Base-by-base conservation (phyloP, 2,797 vertebrate species). In the Danio aesculapii region DNA sequence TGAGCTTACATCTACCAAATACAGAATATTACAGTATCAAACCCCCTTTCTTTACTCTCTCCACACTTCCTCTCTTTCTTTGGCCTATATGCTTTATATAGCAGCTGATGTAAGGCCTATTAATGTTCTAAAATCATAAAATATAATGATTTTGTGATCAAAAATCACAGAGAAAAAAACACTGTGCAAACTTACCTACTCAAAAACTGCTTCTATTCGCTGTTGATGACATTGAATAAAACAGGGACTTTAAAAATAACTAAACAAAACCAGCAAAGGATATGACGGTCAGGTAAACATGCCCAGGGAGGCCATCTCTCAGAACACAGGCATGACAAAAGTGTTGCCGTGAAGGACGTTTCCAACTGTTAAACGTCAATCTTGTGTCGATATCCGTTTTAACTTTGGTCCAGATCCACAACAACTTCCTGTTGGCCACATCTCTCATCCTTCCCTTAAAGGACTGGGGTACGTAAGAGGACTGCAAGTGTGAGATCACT, bases 311-410 rank as follows among this genome's bases (percentile, higher is more conserved):
- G 6, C 4, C 63, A 66, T 43, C 41, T 63, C 30, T 44, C 30
- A 30, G 61, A 70, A 69, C 19, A 50, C 16, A 0, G 59, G 55
- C 49, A 63, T n/a, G 71, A 19, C 52, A 72, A 5, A 46, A 9
- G 73, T 43, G 53, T 53, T 67, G 70, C 59, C 1, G 44, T 73
- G 68, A 59, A 64, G n/a, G 68, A 78, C 6, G 11, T 72, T 77
- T 77, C 73, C 77, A 84, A 69, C 53, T 19, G 61, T 50, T 43
- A 72, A 61, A 68, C 73, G 61, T 81, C 77, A 67, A 11, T 79
- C 70, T 41, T 53, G 21, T 79, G 30, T 58, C 46, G 41, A 53
- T 75, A 82, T 84, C 83, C 83, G 82, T 82, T 82, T 82, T 75
- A 10, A 53, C 57, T 44, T 30, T 16, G 63, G 12, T 14, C 55